Evolutionary conservation across 2,888 invertebrate species (phyloP), one percentile per base, ranked within the genome.

Genomic region (Hipparchia semele): DNA sequence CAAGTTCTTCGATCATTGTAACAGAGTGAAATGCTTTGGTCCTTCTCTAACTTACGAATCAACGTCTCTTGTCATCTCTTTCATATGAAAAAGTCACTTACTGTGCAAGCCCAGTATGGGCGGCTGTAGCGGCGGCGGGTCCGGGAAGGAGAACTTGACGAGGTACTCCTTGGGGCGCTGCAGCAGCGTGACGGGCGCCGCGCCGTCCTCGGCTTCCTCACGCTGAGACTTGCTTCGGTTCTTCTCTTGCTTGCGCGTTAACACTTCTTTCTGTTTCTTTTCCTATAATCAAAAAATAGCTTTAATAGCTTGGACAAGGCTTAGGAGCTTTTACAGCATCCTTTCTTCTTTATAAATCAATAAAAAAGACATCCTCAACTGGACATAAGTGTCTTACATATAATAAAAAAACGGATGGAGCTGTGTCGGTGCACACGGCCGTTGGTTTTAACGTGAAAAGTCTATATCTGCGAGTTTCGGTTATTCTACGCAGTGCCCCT

Each of bases 71-170:
- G 3, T 10, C 51, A 9, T 51, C 51, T 51, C 54, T 54, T 54
- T 54, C 54, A 4, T 8, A 65, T 23, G 23, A 6, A 6, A 6
- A 49, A 49, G 8, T 8, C 8, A 58, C 70, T 33, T 64, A 70
- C 98, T 96, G 87, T 98, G 98, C 69, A 99, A 90, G 53, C 99
- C 99, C 61, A 99, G 95, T 85, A 99, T 98, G 10, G 99, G 99
- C 54, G 99, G 99, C 87, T 98, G 99, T 67, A 99, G 93, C 62
- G 98, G 98, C 64, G 99, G 97, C 46, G 99, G 99, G 89, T 99
- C 98, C 1, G 99, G 99, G 92, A 99, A 99, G 76, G 96, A 96
- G 94, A 99, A 99, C 94, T 99, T 99, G 78, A 99, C 99, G 79
- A 98, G 95, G 89, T 99, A 99, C 79, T 99, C 99, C 87, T 97